Evolutionary conservation across 92 coral and sea anemone species (phyloP).

Genomic region (Actinostola sp.): DNA sequence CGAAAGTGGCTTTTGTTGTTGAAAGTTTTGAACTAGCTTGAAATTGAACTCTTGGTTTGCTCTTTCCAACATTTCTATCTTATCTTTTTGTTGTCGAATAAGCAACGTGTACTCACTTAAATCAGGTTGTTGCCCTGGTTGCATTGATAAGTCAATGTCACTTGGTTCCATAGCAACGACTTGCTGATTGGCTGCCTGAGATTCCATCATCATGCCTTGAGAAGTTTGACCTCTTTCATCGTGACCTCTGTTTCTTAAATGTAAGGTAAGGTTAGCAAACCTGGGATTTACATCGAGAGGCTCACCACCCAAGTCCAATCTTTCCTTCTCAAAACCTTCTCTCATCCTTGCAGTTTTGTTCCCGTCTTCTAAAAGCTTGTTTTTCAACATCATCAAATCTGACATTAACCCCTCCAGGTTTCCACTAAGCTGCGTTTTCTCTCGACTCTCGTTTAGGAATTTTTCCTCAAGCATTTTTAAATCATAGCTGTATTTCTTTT

Average conservation of each 20-base stretch:
- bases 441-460: slow-evolving; percentile 54
- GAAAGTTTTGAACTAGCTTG: neutral
- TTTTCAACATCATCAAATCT: slow-evolving; percentile 70
- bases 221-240: slow-evolving; percentile 13
- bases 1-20: slow-evolving; percentile 7
- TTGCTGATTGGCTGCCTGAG: slow-evolving; percentile 9
- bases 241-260: slow-evolving; percentile 1
- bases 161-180: neutral
- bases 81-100: slow-evolving; percentile 21
- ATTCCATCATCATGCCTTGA: neutral
- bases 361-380: slow-evolving; percentile 58
- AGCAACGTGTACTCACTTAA: neutral
- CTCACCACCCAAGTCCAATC: slow-evolving; percentile 18
- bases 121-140: slow-evolving; percentile 1
- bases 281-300: neutral
- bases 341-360: slow-evolving; percentile 62
- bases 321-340: slow-evolving; percentile 54
- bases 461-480: slow-evolving; percentile 53
- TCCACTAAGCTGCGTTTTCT: slow-evolving; percentile 62
- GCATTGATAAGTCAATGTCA: neutral
- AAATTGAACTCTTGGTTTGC: slow-evolving; percentile 10
- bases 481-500: slow-evolving; percentile 55
- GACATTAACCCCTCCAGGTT: slow-evolving; percentile 70
- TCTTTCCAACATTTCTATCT: slow-evolving; percentile 28
- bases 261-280: slow-evolving; percentile 8